Evolutionary conservation across 1,140 invertebrate species (phyloP), one percentile per base, ranked within the genome.

Genomic region (Drosophila gunungcola): DNA sequence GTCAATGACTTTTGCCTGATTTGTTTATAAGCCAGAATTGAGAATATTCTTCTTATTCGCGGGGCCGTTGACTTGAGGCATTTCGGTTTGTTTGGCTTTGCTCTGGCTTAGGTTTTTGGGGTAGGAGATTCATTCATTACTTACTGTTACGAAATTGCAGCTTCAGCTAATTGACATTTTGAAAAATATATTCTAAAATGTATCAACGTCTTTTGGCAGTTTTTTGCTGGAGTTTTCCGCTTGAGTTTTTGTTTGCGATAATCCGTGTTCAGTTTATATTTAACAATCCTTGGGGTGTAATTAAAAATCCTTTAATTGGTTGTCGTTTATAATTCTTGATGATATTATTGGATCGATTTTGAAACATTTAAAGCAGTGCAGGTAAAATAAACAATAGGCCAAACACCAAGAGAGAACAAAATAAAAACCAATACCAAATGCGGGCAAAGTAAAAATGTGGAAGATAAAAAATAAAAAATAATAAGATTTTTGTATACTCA

Each of bases 401-500:
- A 69, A 32, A 3, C 27, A 54, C 67, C 49, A 56, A 34, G 12
- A 0, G 1, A 39, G n/a, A 5, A 5, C 2, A 52, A 12, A 38
- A 1, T 38, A 41, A 57, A 73, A 45, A 32, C 29, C 32, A 58
- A 5, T 27, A 51, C 11, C 29, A 55, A 53, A 74, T 74, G 46
- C 43, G 34, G 49, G 54, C 21, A 21, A 65, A 45, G 42, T 32
- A 46, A 13, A 58, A 43, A 57, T 36, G 36, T 32, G 60, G 13
- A 45, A 55, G 41, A 54, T 51, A 65, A 29, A 73, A 73, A 65
- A 53, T 73, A 88, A 88, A 80, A 74, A 80, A 74, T 32, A 32
- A 78, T 74, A 84, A 78, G 52, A 78, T 80, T 89, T 89, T 84
- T 89, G 80, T 89, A 89, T 89, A 89, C 84, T 89, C 80, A 89